Percentiles rank a stretch among this genome's conserved stretches.
Conservation (phyloP, 2,888 invertebrate species). For the Ischnus inquisitorius region DNA sequence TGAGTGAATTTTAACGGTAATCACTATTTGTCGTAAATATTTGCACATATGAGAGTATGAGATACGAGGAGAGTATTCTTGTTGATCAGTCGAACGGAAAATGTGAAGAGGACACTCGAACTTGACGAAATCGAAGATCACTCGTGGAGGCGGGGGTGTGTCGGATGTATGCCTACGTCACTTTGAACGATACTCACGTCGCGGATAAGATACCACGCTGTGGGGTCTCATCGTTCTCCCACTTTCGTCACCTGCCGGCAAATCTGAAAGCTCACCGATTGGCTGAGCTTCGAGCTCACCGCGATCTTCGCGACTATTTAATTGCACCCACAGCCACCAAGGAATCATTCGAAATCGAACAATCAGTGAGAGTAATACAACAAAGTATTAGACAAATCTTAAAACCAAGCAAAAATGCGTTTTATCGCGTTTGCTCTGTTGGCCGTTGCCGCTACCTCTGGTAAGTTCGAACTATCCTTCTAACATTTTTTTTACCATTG, state of each 20-base stretch:
- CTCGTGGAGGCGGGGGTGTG: background rate
- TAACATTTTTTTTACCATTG: background rate
- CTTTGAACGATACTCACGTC: background rate
- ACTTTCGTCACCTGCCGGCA: background rate
- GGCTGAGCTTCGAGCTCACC: background rate
- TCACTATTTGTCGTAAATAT: background rate
- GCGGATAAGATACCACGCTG: background rate
- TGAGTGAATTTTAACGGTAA: background rate
- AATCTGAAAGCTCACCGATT: slow-evolving; percentile 27
- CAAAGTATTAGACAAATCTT: background rate
- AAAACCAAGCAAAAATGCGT: slow-evolving; percentile 32
- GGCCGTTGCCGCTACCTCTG: background rate
- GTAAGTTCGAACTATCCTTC: background rate
- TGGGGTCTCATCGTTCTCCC: slow-evolving; percentile 1
- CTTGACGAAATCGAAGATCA: background rate
- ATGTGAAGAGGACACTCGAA: background rate
- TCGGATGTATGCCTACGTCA: background rate
- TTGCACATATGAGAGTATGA: background rate
- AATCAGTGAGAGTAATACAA: slow-evolving; percentile 9
- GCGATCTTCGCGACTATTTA: slow-evolving; percentile 61
- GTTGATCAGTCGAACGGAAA: background rate
- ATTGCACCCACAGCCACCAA: slow-evolving; percentile 5
- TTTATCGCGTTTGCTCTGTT: slow-evolving; percentile 26
- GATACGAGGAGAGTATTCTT: background rate
- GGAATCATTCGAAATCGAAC: slow-evolving; percentile 49